Evolutionary conservation across 2,113 vertebrate species (phyloP), one percentile per base, ranked within the genome.

Genomic region (Corythaeola cristata): DNA sequence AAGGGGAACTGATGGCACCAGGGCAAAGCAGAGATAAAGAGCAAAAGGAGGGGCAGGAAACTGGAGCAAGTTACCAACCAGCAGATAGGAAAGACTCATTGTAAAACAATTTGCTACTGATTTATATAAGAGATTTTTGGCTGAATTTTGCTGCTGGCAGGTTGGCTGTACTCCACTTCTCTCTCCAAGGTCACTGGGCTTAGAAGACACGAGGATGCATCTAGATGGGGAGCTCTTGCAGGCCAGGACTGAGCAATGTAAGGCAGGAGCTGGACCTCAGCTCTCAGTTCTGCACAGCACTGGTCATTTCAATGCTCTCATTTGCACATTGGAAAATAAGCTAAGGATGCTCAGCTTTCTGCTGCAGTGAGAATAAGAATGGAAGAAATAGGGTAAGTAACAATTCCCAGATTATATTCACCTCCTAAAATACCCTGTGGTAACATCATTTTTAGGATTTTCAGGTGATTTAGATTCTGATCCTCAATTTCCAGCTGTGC

Each of bases 181-280:
- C 11, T 33, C 35, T 67, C 41, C 30, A 73, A 33, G 64, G 7
- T 50, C 6, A 11, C 28, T 56, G 67, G 53, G 33, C 39, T 73
- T 63, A 60, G 30, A 62, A 27, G 47, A 37, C 41, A n/a, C 20
- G n/a, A 52, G 23, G 17, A 23, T 56, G 32, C 7, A 22, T 45
- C n/a, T 45, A 56, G 12, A 45, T 6, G 68, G 15, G 9, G 28
- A 78, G 33, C 21, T 73, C 27, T n/a, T n/a, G 20, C 52, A 28
- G 66, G 11, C 9, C 23, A 60, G 13, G n/a, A 39, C 19, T 19
- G n/a, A 55, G 26, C 12, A 59, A 59, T 0, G 1, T 37, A 49
- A 72, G 1, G 0, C 1, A 1, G 0, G 1, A 80, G 16, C n/a
- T 60, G 50, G 19, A 85, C 32, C 27, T 80, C 63, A 58, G 55